Base-by-base conservation (phyloP, 2,888 invertebrate species). In the Oegoconia quadripuncta region DNA sequence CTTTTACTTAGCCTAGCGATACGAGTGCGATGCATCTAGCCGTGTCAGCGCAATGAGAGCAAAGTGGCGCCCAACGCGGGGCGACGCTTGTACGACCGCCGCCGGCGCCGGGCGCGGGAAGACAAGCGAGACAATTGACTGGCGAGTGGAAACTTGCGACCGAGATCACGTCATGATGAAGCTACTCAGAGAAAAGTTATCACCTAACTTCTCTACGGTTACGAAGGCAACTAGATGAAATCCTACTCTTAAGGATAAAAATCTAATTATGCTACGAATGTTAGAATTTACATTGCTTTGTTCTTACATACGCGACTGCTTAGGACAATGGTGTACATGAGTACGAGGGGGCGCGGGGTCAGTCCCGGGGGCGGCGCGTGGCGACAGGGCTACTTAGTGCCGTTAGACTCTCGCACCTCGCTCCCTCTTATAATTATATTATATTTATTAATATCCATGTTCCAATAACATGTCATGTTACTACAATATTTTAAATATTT, bases 251-350 rank as follows among this genome's bases (percentile, higher is more conserved):
- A 87, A 65, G 71, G 79, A 84, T 87, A 84, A 83, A 84, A 83
- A 73, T 83, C 82, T 84, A 86, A 82, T 81, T 86, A 86, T 65
- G 60, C 73, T 83, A 83, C 72, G 68, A 77, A 81, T 81, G 75
- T 86, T 87, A 84, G 83, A 87, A 84, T 86, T 86, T 86, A 84
- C 82, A 87, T 87, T 86, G 87, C 87, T 87, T 86, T 70, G 69
- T 77, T 65, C 70, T 76, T 80, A 78, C 54, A 70, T 71, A 76
- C 64, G 64, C 59, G 58, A 59, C 50, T 53, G 69, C 55, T 56
- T 61, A 61, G 57, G 60, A 59, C 56, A 49, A 50, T 40, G 45
- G n/a, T n/a, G n/a, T n/a, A n/a, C n/a, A n/a, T n/a, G 56, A 55
- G 52, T 39, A 45, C 40, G 43, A 34, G 37, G 40, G 50, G 40